Base-by-base conservation (phyloP, 1,140 invertebrate species). In the Pogonomyrmex barbatus region DNA sequence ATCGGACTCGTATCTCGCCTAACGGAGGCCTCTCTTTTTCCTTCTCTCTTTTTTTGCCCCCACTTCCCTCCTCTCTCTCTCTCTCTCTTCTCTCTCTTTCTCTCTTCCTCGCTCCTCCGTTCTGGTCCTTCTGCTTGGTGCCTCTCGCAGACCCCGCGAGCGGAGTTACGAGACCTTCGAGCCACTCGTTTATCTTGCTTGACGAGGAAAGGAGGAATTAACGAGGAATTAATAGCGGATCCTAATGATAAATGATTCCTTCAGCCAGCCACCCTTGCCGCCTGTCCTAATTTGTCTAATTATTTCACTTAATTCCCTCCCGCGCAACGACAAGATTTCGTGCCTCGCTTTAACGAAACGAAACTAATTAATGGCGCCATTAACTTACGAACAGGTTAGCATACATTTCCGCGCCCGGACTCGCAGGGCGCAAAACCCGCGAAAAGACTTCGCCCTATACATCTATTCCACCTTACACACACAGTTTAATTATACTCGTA, bases 131-230 rank as follows among this genome's bases (percentile, higher is more conserved):
- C 68, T 79, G 52, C 47, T 76, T 63, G 71, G 67, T 88, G 68
- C 56, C 88, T 85, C 56, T 81, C 68, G 50, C 68, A 60, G 83
- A 70, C 62, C 50, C 56, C 83, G 89, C 79, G 75, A 81, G 82
- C 88, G 84, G 87, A 88, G 89, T 83, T 88, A 88, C 89, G 88
- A 87, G 88, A 91, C 92, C 88, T 90, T 90, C 90, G 91, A 92
- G 92, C 92, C 91, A 93, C 93, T 95, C 94, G 94, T 95, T 95
- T 95, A 94, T 95, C 94, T 95, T 95, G 92, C 94, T 94, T 94
- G 94, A 95, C 94, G 94, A 95, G 94, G 94, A 95, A 95, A 95
- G 94, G 94, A 94, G 93, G 94, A 95, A 95, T 95, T 95, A 95
- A 95, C 93, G 94, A 95, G 94, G 94, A 95, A 95, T 95, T 95